These are phyloP conservation scores for Saccostrea cuccullata DNA, from an alignment of 1,140 invertebrate genomes.

Conservation along the genomic window DNA sequence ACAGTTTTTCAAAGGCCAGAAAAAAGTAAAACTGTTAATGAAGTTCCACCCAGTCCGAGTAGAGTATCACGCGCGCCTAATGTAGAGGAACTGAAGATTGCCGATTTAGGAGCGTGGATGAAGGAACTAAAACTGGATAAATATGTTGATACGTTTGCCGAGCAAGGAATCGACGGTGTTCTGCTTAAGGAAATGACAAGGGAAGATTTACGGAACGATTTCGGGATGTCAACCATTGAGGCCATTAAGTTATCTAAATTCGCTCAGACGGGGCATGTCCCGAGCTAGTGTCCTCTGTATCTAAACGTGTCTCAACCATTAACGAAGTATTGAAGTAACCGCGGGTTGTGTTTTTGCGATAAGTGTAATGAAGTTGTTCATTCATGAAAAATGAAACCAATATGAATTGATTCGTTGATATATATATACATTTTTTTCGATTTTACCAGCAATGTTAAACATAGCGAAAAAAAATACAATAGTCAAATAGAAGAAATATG, in stretches of 20 bases:
- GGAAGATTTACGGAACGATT: background rate
- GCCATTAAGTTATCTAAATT: constrained; percentile 33
- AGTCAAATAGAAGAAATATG: too few species aligned
- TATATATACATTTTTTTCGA: too few species aligned
- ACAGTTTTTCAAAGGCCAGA: background rate
- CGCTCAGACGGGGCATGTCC: constrained; percentile 28
- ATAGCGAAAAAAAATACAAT: too few species aligned
- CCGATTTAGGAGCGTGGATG: constrained; percentile 24
- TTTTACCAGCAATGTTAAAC: too few species aligned
- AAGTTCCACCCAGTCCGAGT: too few species aligned
- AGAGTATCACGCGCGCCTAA: background rate
- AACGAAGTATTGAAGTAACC: too few species aligned
- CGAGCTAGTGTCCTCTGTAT: background rate
- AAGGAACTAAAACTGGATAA: constrained; percentile 38
- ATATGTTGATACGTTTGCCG: constrained; percentile 5
- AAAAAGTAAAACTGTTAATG: background rate
- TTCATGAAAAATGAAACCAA: too few species aligned
- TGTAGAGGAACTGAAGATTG: constrained; percentile 18
- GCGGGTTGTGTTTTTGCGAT: too few species aligned
- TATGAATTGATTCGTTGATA: too few species aligned
- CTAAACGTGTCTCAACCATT: too few species aligned
- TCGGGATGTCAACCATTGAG: constrained; percentile 26
- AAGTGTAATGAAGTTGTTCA: too few species aligned
- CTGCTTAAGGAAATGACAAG: constrained; percentile 4
- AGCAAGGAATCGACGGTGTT: constrained; percentile 6